phyloP scores from a whole-genome alignment of 2,888 invertebrate genomes.

The Anodontia alba region DNA sequence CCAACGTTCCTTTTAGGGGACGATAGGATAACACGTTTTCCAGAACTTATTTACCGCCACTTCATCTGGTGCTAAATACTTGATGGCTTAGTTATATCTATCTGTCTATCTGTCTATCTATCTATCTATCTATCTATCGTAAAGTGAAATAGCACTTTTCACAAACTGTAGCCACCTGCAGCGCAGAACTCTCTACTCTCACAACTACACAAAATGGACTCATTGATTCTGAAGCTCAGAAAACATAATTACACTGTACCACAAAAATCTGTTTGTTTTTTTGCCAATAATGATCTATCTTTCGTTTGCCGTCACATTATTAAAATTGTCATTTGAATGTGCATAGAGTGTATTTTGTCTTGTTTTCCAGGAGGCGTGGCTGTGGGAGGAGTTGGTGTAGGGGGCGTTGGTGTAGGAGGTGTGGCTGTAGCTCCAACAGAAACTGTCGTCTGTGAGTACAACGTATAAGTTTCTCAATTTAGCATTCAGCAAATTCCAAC shows the following conservation, averaged over 20 bases:
- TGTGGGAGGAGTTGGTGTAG: not conserved
- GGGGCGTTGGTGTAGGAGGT: no score
- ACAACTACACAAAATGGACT: not conserved
- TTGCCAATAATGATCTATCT: not conserved
- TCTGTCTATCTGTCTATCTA: no score
- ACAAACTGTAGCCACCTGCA: no score
- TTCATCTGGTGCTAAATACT: no score
- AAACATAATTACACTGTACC: not conserved
- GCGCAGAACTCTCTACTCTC: no score
- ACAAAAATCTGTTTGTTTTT: not conserved
- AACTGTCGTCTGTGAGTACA: not conserved
- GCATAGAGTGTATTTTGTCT: not conserved
- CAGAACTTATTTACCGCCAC: no score
- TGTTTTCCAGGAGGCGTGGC: not conserved
- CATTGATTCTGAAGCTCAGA: not conserved
- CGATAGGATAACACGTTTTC: no score
- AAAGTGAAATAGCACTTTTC: no score
- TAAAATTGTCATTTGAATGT: not conserved
- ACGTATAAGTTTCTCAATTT: not conserved
- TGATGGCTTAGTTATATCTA: no score
- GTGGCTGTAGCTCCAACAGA: not conserved
- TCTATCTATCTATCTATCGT: no score
- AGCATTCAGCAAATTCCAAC: not conserved
- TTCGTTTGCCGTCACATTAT: no score
- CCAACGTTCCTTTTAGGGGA: no score